phyloP scores from a whole-genome alignment of 2,888 invertebrate genomes.

The Endomychus coccineus region DNA sequence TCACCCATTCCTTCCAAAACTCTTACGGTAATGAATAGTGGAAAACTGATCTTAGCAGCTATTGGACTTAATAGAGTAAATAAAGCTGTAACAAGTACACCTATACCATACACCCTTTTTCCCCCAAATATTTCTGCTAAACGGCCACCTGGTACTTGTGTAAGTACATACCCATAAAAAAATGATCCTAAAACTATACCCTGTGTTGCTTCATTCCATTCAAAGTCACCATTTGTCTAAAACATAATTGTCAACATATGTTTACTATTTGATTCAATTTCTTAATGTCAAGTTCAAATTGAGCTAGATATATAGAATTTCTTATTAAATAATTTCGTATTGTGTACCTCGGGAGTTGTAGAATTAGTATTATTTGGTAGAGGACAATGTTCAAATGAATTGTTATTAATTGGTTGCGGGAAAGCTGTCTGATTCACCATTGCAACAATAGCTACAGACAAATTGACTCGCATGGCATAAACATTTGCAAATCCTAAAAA shows the following conservation, averaged over 20 bases:
- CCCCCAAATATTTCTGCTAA: slow-evolving; percentile 83
- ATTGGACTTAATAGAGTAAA: slow-evolving; percentile 78
- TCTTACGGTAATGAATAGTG: slow-evolving; percentile 66
- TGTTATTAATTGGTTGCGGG: slow-evolving; percentile 49
- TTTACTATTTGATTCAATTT: no score
- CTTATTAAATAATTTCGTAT: no score
- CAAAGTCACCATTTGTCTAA: slow-evolving; percentile 65
- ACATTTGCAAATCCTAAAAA: slow-evolving; percentile 84
- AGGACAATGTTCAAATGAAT: slow-evolving; percentile 56
- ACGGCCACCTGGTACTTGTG: slow-evolving; percentile 74
- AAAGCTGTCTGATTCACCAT: slow-evolving; percentile 77
- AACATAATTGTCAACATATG: no score
- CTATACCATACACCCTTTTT: slow-evolving; percentile 77
- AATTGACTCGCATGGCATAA: slow-evolving; percentile 83
- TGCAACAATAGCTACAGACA: slow-evolving; percentile 90
- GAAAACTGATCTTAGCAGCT: slow-evolving; percentile 61
- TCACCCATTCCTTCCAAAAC: slow-evolving; percentile 79
- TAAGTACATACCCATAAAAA: slow-evolving; percentile 76
- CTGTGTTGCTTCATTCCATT: slow-evolving; percentile 72
- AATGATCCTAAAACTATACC: slow-evolving; percentile 76
- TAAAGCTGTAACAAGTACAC: slow-evolving; percentile 71
- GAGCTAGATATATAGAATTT: no score
- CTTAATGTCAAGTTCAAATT: no score
- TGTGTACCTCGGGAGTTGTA: slow-evolving; percentile 31
- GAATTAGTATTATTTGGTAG: slow-evolving; percentile 43